Conservation (phyloP, 2,113 vertebrate species). For the Stegostoma tigrinum region DNA sequence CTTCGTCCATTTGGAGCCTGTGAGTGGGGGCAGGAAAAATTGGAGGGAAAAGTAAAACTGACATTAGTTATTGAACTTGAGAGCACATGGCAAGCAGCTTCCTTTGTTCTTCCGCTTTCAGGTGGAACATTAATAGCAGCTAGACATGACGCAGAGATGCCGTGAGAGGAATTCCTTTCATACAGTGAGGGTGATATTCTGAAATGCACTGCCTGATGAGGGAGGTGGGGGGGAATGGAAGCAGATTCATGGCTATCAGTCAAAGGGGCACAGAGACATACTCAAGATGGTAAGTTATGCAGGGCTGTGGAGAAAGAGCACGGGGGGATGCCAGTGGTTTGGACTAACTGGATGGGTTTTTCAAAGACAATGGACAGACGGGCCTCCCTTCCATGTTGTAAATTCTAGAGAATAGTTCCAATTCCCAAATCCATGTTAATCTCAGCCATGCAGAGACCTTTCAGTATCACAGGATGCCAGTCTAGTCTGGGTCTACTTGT, state of each 20-base stretch:
- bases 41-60: neutral
- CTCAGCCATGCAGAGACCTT: neutral
- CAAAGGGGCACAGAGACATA: neutral
- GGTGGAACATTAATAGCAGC: neutral
- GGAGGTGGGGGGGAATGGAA: neutral
- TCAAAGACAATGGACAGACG: neutral
- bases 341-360: neutral
- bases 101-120: neutral
- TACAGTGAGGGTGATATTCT: neutral
- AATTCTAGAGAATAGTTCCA: neutral
- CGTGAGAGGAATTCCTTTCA: neutral
- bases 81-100: neutral
- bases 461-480: neutral
- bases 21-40: neutral
- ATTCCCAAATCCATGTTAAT: neutral
- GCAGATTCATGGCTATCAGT: neutral
- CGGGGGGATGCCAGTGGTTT: neutral
- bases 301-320: neutral
- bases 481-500: too few relatives aligned
- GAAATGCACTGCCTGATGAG: neutral
- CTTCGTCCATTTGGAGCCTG: slow-evolving; percentile 92
- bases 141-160: neutral
- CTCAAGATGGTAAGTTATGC: neutral
- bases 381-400: neutral
- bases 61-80: neutral